Evolutionary conservation across 2,888 invertebrate species (phyloP).

Genomic region (Eupithecia vulgata): DNA sequence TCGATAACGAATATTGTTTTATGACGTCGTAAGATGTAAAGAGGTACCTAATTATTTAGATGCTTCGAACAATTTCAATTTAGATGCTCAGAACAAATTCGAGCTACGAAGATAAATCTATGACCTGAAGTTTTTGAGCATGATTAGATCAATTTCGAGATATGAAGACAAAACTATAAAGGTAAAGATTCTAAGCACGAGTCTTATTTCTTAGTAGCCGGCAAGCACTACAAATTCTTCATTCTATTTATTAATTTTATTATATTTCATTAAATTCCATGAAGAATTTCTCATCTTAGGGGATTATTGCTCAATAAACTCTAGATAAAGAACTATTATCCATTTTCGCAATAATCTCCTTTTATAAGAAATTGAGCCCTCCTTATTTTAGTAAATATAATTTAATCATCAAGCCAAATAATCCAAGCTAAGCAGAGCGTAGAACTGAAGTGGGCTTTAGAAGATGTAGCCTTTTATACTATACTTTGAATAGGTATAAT

Average conservation of each 20-base stretch:
- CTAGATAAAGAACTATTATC: neutral
- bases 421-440: conserved; percentile 1
- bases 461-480: conserved; percentile 9
- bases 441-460: neutral
- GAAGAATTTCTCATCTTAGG: neutral
- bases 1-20: conserved; percentile 2
- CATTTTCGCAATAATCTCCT: neutral
- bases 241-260: neutral
- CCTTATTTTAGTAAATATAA: neutral
- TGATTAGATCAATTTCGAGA: neutral
- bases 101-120: neutral
- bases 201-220: neutral
- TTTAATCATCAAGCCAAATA: neutral
- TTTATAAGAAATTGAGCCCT: neutral
- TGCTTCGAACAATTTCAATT: neutral
- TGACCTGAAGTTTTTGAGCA: neutral
- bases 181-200: neutral
- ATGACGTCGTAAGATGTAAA: neutral
- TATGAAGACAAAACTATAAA: too few species aligned
- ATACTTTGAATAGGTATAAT: conserved; percentile 11
- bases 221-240: neutral
- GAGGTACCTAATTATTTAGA: neutral
- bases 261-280: neutral
- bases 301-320: neutral
- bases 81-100: neutral